Conservation (phyloP, 2,113 vertebrate genomes). For the Tyto alba region DNA sequence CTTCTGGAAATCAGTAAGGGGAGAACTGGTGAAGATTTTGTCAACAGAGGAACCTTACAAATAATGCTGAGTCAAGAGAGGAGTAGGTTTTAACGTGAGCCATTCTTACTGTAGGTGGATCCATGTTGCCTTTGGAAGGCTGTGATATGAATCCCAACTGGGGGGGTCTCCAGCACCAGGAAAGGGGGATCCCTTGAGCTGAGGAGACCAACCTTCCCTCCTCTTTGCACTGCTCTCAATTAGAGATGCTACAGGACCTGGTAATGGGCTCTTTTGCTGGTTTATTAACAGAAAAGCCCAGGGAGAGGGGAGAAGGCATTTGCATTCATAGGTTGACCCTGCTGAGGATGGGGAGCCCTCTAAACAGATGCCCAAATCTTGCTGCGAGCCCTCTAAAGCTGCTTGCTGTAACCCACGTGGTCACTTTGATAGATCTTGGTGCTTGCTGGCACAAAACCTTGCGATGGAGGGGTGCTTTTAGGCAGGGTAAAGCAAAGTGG, state of each 20-base stretch:
- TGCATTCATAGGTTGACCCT: background rate
- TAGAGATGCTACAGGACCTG: background rate
- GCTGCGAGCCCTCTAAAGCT: background rate
- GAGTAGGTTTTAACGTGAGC: background rate
- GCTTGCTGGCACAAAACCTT: background rate
- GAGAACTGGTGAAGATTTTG: background rate
- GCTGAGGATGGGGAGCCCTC: background rate
- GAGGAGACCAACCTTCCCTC: background rate
- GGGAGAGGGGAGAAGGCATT: rapidly evolving
- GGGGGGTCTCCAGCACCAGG: background rate
- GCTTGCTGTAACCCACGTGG: background rate
- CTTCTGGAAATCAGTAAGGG: background rate
- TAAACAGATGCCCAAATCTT: background rate
- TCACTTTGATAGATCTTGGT: background rate
- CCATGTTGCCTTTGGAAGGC: background rate
- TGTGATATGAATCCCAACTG: background rate
- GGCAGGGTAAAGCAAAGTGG: background rate
- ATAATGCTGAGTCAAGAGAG: background rate
- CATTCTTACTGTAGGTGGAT: background rate
- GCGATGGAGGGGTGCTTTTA: background rate
- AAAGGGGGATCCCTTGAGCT: background rate
- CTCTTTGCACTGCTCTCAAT: background rate
- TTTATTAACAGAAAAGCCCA: background rate
- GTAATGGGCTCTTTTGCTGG: background rate
- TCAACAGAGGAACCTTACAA: background rate